These are phyloP conservation scores for Drosophila bocqueti DNA, from an alignment of 1,140 invertebrate species.

Conservation along the genomic window DNA sequence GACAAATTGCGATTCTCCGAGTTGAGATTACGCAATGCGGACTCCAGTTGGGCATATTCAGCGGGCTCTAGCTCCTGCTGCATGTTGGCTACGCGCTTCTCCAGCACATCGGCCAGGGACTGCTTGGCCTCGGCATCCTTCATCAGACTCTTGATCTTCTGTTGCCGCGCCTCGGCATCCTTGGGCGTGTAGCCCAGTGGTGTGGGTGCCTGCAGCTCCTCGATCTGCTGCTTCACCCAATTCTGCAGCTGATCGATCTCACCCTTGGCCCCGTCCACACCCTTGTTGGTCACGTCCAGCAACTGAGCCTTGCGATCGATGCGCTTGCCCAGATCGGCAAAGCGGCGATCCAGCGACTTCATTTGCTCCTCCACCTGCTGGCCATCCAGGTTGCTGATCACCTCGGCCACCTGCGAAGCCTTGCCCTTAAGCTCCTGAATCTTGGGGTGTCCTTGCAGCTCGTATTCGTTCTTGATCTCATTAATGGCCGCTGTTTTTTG, in stretches of 20 bases:
- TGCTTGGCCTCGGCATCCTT: constrained; percentile 95
- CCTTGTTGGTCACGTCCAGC: constrained; percentile 92
- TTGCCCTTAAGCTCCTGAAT: constrained; percentile 89
- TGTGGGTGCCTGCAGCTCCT: constrained; percentile 88
- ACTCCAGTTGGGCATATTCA: constrained; percentile 90
- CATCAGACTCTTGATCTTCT: constrained; percentile 89
- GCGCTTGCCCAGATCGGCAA: constrained; percentile 93
- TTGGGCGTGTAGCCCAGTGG: constrained; percentile 91
- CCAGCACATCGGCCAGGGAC: constrained; percentile 91
- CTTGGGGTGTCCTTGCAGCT: constrained; percentile 88
- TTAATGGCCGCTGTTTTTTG: constrained; percentile 91
- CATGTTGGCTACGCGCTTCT: constrained; percentile 93
- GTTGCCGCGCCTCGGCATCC: constrained; percentile 90
- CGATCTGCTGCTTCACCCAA: constrained; percentile 92
- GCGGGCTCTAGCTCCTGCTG: constrained; percentile 93
- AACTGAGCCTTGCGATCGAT: constrained; percentile 93
- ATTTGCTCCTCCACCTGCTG: constrained; percentile 96
- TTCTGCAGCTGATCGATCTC: constrained; percentile 91
- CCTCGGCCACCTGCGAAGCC: constrained; percentile 90
- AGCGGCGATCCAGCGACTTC: constrained; percentile 92
- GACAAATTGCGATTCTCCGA: constrained; percentile 91
- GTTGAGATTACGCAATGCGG: constrained; percentile 88
- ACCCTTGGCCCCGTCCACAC: constrained; percentile 90
- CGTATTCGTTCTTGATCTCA: constrained; percentile 90
- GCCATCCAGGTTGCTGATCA: constrained; percentile 93